Percentiles rank a stretch among this genome's conserved stretches.
Evolutionary conservation across 2,888 invertebrate genomes (phyloP).

Genomic region (Thymelicus acteon): DNA sequence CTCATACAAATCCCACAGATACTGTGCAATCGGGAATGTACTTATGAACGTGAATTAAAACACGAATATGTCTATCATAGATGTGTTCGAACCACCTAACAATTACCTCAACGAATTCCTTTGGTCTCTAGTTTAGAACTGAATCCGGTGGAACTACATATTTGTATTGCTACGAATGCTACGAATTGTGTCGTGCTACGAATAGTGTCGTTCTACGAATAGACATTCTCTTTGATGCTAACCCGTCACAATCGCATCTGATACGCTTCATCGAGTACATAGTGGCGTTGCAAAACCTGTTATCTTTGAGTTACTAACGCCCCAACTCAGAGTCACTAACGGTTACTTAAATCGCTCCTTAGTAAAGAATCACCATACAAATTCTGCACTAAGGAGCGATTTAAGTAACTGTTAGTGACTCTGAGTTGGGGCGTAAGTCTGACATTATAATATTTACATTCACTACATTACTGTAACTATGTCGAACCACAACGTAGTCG

Average conservation of each 20-base stretch:
- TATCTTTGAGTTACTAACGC: not conserved
- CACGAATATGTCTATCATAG: not conserved
- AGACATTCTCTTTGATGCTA: constrained; percentile 32
- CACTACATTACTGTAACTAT: too few relatives aligned
- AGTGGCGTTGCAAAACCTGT: constrained; percentile 5
- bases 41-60: not conserved
- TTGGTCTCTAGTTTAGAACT: constrained; percentile 3
- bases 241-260: constrained; percentile 10
- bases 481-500: too few relatives aligned
- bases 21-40: not conserved
- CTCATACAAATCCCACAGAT: not conserved
- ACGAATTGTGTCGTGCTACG: constrained; percentile 10
- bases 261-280: constrained; percentile 16
- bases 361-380: too few relatives aligned
- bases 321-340: too few relatives aligned
- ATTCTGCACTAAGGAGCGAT: too few relatives aligned
- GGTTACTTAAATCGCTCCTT: too few relatives aligned
- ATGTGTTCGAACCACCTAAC: not conserved
- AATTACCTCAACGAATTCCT: constrained; percentile 6
- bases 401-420: too few relatives aligned
- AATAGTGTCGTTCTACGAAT: constrained; percentile 15
- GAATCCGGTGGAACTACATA: not conserved
- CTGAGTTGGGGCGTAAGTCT: too few relatives aligned
- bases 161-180: constrained; percentile 5
- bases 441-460: not conserved